phyloP scores from a whole-genome alignment of 2,113 vertebrate genomes.

The Ornithorhynchus anatinus region DNA sequence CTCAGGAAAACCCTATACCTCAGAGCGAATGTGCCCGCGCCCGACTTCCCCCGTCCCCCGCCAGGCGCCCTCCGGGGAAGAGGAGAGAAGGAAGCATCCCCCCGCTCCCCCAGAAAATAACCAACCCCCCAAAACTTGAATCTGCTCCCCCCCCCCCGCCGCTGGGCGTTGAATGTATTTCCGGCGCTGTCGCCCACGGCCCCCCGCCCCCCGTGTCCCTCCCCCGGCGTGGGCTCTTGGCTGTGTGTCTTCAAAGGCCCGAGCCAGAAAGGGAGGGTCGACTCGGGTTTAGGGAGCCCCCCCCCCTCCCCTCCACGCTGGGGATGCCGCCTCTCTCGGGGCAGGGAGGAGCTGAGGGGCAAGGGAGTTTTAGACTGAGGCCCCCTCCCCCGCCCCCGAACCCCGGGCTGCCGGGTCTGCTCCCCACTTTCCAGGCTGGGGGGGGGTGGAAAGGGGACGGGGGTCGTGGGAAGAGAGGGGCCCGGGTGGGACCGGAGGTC shows the following conservation, averaged over 20 bases:
- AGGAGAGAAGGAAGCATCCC: conserved; percentile 44
- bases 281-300: not conserved
- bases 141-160: conserved; percentile 64
- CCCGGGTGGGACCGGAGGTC: too few species aligned
- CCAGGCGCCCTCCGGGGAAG: not conserved
- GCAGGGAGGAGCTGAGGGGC: not conserved
- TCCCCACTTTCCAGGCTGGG: not conserved
- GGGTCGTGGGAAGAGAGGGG: not conserved
- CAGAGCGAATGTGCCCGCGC: conserved; percentile 87
- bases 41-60: conserved; percentile 5
- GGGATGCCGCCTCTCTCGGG: too few species aligned
- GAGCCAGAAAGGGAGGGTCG: not conserved
- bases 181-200: conserved; percentile 73
- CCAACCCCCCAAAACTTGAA: too few species aligned
- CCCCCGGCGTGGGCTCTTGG: not conserved
- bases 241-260: not conserved
- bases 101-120: too few species aligned
- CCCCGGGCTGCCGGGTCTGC: not conserved
- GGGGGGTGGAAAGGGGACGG: not conserved
- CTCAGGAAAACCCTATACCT: conserved; percentile 99
- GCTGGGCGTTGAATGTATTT: conserved; percentile 96
- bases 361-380: too few species aligned
- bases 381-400: too few species aligned
- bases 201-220: not conserved
- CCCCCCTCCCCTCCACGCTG: not conserved